Evolutionary conservation across 1,140 invertebrate species (phyloP).

Genomic region (Pseudomyrmex flavicornis): DNA sequence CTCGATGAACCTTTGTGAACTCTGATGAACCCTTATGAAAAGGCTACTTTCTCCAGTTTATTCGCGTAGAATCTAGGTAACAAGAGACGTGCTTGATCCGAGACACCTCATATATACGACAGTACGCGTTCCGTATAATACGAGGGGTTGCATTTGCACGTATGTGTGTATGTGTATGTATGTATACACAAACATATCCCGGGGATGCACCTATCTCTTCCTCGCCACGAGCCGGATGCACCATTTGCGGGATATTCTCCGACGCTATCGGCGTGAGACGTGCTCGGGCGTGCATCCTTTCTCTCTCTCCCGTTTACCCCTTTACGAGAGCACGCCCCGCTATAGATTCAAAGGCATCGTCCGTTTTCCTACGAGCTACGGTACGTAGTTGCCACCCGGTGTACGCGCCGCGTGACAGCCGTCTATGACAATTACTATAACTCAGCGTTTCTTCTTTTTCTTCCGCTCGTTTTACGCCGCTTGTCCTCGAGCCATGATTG

Average conservation of each 20-base stretch:
- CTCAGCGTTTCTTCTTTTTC: conserved; percentile 45
- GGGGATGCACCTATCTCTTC: conserved; percentile 59
- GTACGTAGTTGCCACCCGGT: neutral
- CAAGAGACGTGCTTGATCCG: conserved; percentile 31
- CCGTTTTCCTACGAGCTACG: conserved; percentile 5
- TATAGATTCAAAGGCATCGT: conserved; percentile 55
- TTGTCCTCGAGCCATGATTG: neutral
- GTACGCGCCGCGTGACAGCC: conserved; percentile 9
- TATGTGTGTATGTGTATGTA: neutral
- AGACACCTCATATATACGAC: conserved; percentile 46
- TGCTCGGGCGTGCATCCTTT: conserved; percentile 53
- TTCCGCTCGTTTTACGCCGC: conserved; percentile 28
- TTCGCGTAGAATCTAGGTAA: conserved; percentile 31
- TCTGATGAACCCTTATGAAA: conserved; percentile 24
- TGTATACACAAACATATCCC: neutral
- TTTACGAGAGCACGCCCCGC: neutral
- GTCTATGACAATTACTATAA: conserved; percentile 61
- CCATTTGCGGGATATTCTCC: conserved; percentile 70
- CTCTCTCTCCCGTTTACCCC: conserved; percentile 37
- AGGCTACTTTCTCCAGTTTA: conserved; percentile 34
- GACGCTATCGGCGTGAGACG: conserved; percentile 65
- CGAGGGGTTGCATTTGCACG: neutral
- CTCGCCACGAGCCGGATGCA: conserved; percentile 60
- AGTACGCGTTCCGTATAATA: conserved; percentile 27
- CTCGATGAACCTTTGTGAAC: neutral